Base-by-base conservation (phyloP, 2,797 vertebrate species). In the Typhlichthys eigenmanni region DNA sequence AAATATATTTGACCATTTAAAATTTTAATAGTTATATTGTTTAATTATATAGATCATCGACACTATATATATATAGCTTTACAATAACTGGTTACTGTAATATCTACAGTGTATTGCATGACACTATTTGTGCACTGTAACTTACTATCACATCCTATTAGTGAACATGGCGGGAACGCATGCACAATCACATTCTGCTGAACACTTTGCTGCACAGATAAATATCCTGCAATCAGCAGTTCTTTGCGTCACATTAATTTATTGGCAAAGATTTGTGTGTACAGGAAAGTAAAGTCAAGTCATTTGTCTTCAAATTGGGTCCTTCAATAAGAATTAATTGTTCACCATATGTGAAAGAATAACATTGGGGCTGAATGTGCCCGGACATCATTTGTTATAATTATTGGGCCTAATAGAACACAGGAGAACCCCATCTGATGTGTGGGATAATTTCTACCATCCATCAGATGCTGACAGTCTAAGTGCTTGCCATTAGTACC, bases 371-470 rank as follows among this genome's bases (percentile, higher is more conserved):
- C 61, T 52, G 62, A 79, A 71, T 79, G 64, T 49, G 69, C 72
- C 66, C 24, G 9, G 74, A 82, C 75, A 81, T 77, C 69, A 85
- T 89, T 89, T 87, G 72, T 89, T 88, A 85, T 82, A 84, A 88
- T 88, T 87, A 88, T 79, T 46, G 60, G 69, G 65, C 66, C 64
- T 55, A 17, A 60, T 75, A 76, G 69, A 68, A 70, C 57, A 60
- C 46, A 71, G 29, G 55, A 74, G 63, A 81, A 83, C 59, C 72
- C 75, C 68, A 77, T 82, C 70, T 76, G 77, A 79, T 78, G 58
- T 69, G 58, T 59, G 48, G 59, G 63, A 75, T 88, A 82, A 85
- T 87, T 79, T 80, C 54, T 66, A 61, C 76, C 74, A 85, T 90
- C 85, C 57, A 82, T 87, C 85, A 85, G 69, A 67, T 32, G 58